Conservation (phyloP, 2,888 invertebrate species). For the Charanyca ferruginea region DNA sequence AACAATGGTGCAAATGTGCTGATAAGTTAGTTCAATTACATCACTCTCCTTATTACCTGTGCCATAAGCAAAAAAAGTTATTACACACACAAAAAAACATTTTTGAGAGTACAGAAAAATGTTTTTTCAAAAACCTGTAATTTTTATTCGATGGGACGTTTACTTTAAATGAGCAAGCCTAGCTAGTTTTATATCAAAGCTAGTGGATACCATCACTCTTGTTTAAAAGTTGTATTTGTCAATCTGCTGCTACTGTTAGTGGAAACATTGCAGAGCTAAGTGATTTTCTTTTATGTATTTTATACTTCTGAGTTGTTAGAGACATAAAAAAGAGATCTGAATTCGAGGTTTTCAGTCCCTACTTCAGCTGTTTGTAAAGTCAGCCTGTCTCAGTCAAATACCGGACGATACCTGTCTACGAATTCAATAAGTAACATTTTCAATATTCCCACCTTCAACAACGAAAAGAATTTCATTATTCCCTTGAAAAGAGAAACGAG, state of each 20-base stretch:
- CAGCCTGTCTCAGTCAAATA: neutral
- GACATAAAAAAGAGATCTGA: neutral
- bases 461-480: slow-evolving; percentile 59
- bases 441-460: slow-evolving; percentile 38
- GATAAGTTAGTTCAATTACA: no score
- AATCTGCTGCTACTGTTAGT: no score
- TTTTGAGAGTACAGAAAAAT: no score
- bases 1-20: no score
- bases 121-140: no score
- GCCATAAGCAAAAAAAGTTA: no score
- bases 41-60: no score
- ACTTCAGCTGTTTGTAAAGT: neutral
- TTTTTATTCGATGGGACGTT: no score
- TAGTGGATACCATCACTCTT: neutral
- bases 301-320: neutral
- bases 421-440: slow-evolving; percentile 35
- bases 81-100: no score
- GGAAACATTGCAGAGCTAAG: neutral
- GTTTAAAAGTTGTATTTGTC: no score
- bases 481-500: slow-evolving; percentile 57
- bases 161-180: no score
- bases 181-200: no score
- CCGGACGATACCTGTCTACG: neutral
- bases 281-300: neutral
- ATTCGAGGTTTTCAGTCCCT: neutral